Percentiles rank a stretch among this genome's conserved stretches.
phyloP scores from a whole-genome alignment of 2,113 vertebrate genomes.

The Arothron firmamentum region DNA sequence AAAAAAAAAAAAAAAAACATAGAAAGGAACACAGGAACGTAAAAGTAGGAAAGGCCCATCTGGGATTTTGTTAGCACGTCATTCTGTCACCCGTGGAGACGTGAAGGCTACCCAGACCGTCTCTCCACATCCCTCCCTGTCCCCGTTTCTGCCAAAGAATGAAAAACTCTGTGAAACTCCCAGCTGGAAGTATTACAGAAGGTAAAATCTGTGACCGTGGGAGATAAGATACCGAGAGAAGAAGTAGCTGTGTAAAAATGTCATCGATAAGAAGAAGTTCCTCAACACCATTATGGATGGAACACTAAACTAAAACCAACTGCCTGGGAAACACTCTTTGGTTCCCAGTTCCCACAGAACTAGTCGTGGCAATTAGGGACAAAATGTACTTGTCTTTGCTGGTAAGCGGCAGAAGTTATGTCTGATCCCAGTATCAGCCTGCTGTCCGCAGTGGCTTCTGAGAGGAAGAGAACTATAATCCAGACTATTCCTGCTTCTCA shows the following conservation, averaged over 20 bases:
- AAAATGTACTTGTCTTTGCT: too few species aligned
- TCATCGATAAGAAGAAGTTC: conserved; percentile 6
- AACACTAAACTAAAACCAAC: too few species aligned
- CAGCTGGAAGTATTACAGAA: conserved; percentile 5
- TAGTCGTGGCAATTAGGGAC: too few species aligned
- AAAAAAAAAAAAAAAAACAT: conserved; percentile 39
- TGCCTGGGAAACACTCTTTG: too few species aligned
- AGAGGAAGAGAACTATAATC: too few species aligned
- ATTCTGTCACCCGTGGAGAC: conserved; percentile 50
- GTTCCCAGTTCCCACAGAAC: too few species aligned
- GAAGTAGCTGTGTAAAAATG: background rate
- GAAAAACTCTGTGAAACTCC: conserved; percentile 10
- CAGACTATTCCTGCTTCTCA: too few species aligned
- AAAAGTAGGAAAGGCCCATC: conserved; percentile 30
- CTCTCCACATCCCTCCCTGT: conserved; percentile 15
- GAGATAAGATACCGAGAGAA: background rate
- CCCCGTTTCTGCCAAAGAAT: conserved; percentile 10
- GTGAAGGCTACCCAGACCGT: conserved; percentile 50
- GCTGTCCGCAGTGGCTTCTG: too few species aligned
- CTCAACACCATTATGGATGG: conserved; percentile 1
- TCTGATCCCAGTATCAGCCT: too few species aligned
- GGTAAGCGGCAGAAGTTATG: too few species aligned
- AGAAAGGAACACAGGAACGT: conserved; percentile 29
- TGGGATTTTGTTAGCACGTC: conserved; percentile 62
- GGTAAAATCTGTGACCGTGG: conserved; percentile 17